A percentile compares a stretch with the other conserved stretches of the same genome.
These are phyloP conservation scores for Sebastes flavidus DNA, from an alignment of 2,797 vertebrate genomes.

Conservation along the genomic window DNA sequence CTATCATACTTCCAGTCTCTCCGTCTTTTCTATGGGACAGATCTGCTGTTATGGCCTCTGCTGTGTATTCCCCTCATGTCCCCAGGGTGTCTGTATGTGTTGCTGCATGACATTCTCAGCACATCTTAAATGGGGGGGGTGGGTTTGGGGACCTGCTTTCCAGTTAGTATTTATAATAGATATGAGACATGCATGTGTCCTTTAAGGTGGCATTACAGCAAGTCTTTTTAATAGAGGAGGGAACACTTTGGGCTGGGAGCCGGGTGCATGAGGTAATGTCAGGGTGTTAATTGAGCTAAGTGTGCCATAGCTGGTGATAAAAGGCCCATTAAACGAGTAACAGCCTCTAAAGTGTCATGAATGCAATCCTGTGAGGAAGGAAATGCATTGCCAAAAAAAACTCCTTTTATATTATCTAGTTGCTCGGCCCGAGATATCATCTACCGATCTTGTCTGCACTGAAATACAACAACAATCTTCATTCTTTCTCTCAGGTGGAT, in stretches of 20 bases:
- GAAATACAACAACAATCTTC: background rate
- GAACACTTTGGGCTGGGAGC: constrained; percentile 18
- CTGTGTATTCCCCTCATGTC: constrained; percentile 44
- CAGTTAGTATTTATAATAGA: constrained; percentile 61
- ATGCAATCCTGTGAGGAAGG: constrained; percentile 36
- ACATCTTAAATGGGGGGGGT: background rate
- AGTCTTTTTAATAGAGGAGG: constrained; percentile 56
- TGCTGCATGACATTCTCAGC: constrained; percentile 36
- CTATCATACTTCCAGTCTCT: constrained; percentile 38
- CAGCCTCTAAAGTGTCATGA: constrained; percentile 54
- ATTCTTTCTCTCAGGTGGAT: constrained; percentile 87
- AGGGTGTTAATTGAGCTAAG: constrained; percentile 65
- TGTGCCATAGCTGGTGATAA: constrained; percentile 65
- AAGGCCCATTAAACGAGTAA: constrained; percentile 60
- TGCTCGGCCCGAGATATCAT: background rate
- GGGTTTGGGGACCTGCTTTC: constrained; percentile 24
- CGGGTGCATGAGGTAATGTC: constrained; percentile 58
- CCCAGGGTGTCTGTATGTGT: constrained; percentile 43
- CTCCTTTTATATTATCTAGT: constrained; percentile 19
- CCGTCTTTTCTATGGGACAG: constrained; percentile 52
- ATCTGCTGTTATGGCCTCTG: constrained; percentile 53
- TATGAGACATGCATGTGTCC: constrained; percentile 50
- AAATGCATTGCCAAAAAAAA: constrained; percentile 12
- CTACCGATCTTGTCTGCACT: background rate
- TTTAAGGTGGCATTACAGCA: constrained; percentile 50